A percentile compares a stretch with the other conserved stretches of the same genome.
These are phyloP conservation scores for Myotis yumanensis DNA, from an alignment of 2,113 vertebrate genomes.

Conservation along the genomic window DNA sequence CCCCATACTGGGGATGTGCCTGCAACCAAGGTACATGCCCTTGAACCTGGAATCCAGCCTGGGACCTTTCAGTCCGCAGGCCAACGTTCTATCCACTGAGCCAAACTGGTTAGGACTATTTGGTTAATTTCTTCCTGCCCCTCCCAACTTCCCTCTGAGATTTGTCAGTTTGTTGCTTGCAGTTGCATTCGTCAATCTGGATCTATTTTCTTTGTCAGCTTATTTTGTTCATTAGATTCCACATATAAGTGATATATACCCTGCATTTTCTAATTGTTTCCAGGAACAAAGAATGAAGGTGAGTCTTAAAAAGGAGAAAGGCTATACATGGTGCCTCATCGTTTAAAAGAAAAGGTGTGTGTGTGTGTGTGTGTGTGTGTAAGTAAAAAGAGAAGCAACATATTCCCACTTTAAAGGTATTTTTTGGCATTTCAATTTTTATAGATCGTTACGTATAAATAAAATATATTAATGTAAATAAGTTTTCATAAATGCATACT, in stretches of 20 bases:
- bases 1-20: too few relatives aligned
- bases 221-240: too few relatives aligned
- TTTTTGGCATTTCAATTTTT: background rate
- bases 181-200: too few relatives aligned
- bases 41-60: too few relatives aligned
- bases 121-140: too few relatives aligned
- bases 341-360: background rate
- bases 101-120: too few relatives aligned
- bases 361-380: background rate
- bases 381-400: background rate
- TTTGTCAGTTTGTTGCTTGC: too few relatives aligned
- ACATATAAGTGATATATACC: background rate
- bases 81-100: too few relatives aligned
- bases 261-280: background rate
- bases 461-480: slow-evolving; percentile 11
- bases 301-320: background rate
- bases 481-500: background rate
- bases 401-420: background rate
- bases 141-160: too few relatives aligned
- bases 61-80: too few relatives aligned
- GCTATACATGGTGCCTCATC: background rate
- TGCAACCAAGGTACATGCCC: too few relatives aligned
- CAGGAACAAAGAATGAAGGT: background rate
- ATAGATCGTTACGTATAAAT: background rate
- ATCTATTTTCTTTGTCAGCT: too few relatives aligned